Evolutionary conservation across 2,888 invertebrate species (phyloP), one percentile per base, ranked within the genome.

Genomic region (Melangyna quadrimaculata): DNA sequence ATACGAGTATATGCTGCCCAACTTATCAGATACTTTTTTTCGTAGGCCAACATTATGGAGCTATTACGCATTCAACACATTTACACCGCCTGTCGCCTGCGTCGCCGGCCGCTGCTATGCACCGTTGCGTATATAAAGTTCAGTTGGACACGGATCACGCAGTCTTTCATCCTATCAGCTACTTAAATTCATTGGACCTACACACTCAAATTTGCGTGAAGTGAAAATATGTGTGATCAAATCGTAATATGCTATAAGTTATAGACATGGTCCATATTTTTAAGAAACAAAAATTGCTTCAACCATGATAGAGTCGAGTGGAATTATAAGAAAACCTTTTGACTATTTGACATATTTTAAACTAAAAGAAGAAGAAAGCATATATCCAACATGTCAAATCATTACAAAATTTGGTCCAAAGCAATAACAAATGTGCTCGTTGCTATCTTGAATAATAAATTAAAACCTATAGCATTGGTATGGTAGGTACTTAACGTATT

Each of bases 61-160:
- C 40, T 75, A 84, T 84, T 84, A 84, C 69, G 84, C 72, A 84
- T 84, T 84, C 80, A 75, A 75, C 77, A 72, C 84, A 53, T 55
- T 35, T 35, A 40, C 61, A 35, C 43, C 72, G 27, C 82, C 37
- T 43, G 43, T 19, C 24, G 14, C n/a, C 19, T 29, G 53, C 53
- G 19, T 6, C 24, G 19, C 12, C 7, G 2, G 2, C 22, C 2
- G 12, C 45, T 12, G 24, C 12, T 51, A 19, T 48, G 19, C 55
- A 61, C 35, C 67, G 32, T 53, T 55, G 67, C 67, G 19, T 77
- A 61, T 77, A 61, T 75, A 61, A 80, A 72, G 84, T 84, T 80
- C 61, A 80, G 17, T 80, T 84, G 75, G 67, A 80, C 67, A 72
- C 55, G 75, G 71, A 69, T 77, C 69, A 67, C 24, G 61, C 51